Base-by-base conservation (phyloP, 2,797 vertebrate genomes). In the Chelmon rostratus region DNA sequence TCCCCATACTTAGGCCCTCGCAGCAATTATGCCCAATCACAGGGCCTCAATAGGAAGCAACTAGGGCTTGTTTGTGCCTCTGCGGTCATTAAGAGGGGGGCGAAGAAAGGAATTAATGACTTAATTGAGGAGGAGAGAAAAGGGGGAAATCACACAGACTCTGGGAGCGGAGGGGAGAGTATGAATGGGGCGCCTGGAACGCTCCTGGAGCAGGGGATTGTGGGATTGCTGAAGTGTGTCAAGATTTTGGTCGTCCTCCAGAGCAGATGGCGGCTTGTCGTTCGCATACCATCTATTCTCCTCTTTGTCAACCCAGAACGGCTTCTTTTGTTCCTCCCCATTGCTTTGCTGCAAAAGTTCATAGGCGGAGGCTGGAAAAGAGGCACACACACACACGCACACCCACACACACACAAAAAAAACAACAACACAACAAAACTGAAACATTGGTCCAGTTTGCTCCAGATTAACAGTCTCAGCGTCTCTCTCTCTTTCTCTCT, bases 41-140 rank as follows among this genome's bases (percentile, higher is more conserved):
- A 95, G 95, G 96, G 95, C 97, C 97, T 99, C 97, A 98, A 97
- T 97, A 96, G 97, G 96, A 94, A 97, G 96, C 96, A 97, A 97
- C 97, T 96, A 94, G 96, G 96, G 97, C 97, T 97, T 98, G 97
- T 98, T 99, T 99, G 97, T 97, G 97, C 96, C 97, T 97, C 96
- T 81, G 96, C 65, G 96, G 97, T 98, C 97, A 98, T 99, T 98
- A 98, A 97, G 97, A 98, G 92, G 91, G 96, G 96, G 96, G 96
- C 92, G 95, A 99, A 98, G 97, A 99, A 98, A 98, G 97, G 97
- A 98, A 98, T 98, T 98, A 99, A 99, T 98, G 97, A 98, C 97
- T 98, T 98, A 98, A 98, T 98, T 98, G 97, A 97, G 96, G 97
- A 97, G 97, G 97, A 97, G 97, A 97, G 97, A 97, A 96, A 97